Evolutionary conservation across 2,113 vertebrate species (phyloP).

Genomic region (Elephantulus edwardii): DNA sequence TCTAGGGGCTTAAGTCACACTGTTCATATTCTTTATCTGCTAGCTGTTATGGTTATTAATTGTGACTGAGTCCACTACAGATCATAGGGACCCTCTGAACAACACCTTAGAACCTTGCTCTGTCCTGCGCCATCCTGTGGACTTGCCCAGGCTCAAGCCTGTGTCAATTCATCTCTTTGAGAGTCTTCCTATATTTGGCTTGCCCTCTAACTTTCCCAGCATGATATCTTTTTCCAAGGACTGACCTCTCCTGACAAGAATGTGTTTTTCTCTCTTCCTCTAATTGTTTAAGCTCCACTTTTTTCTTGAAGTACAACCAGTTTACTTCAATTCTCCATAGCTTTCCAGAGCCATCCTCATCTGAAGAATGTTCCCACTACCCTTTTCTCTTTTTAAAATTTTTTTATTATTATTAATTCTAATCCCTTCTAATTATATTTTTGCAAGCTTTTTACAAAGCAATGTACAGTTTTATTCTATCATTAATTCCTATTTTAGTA

Average conservation of each 20-base stretch:
- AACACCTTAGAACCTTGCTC: too few species aligned
- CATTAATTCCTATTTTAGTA: constrained; percentile 30
- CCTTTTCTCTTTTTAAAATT: neutral
- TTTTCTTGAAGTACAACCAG: neutral
- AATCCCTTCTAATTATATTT: too few species aligned
- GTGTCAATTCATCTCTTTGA: too few species aligned
- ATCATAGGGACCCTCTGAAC: too few species aligned
- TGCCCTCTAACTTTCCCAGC: too few species aligned
- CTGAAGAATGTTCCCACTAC: neutral
- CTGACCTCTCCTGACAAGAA: too few species aligned
- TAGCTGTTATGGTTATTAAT: too few species aligned
- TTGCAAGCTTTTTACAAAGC: neutral
- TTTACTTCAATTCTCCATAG: neutral
- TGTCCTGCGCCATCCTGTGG: too few species aligned
- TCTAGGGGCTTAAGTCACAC: neutral
- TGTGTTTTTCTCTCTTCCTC: neutral
- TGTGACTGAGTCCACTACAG: too few species aligned
- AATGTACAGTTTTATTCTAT: neutral
- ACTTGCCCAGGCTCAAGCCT: too few species aligned
- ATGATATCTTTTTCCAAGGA: too few species aligned
- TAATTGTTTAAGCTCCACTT: neutral
- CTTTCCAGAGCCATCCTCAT: neutral
- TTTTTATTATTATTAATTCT: constrained; percentile 23
- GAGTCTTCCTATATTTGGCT: too few species aligned
- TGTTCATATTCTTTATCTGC: neutral